phyloP scores from a whole-genome alignment of 2,888 invertebrate species.

The Heteromyza rotundicornis region DNA sequence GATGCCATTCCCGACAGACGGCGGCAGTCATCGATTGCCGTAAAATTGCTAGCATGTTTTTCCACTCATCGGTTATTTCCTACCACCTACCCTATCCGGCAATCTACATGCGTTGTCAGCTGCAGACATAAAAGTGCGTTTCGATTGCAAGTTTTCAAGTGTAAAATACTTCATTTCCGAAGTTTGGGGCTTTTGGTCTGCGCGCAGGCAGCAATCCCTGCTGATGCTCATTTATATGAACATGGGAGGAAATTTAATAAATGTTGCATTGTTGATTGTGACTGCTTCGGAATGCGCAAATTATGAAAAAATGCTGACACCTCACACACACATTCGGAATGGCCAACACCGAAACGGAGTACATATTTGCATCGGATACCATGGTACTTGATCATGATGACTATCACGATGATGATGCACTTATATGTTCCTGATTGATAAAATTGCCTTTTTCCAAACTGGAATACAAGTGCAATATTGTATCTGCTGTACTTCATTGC shows the following conservation, averaged over 20 bases:
- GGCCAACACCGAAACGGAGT: too few species aligned
- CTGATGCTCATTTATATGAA: too few species aligned
- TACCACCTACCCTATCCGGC: background rate
- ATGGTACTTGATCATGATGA: background rate
- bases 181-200: background rate
- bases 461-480: background rate
- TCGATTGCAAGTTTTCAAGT: background rate
- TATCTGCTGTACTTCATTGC: background rate
- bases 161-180: background rate
- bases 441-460: slow-evolving; percentile 1
- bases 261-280: slow-evolving; percentile 14
- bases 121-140: background rate
- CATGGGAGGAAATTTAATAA: slow-evolving; percentile 3
- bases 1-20: background rate
- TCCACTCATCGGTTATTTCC: background rate
- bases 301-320: background rate
- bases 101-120: background rate
- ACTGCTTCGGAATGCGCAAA: slow-evolving; percentile 5
- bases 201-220: too few species aligned
- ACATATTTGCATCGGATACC: background rate
- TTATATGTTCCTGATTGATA: background rate
- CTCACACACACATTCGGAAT: too few species aligned
- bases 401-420: background rate
- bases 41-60: background rate
- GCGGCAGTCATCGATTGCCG: background rate